phyloP scores from a whole-genome alignment of 2,113 vertebrate species.

The Mola mola region DNA sequence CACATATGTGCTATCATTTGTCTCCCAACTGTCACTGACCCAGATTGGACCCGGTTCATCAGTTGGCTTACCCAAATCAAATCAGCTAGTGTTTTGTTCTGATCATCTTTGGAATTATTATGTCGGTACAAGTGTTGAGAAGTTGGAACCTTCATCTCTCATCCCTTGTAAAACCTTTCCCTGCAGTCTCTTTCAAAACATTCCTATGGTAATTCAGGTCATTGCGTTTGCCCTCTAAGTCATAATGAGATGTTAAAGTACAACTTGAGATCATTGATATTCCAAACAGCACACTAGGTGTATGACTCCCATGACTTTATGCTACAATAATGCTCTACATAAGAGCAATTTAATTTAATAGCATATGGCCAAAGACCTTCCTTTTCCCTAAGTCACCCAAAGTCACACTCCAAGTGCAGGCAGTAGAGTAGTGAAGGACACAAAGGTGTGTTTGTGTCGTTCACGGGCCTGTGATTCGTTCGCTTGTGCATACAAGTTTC shows the following conservation, averaged over 20 bases:
- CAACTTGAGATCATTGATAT: conserved; percentile 16
- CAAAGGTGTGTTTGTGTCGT: conserved; percentile 10
- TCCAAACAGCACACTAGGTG: conserved; percentile 18
- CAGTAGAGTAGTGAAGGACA: conserved; percentile 31
- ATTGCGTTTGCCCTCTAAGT: not conserved
- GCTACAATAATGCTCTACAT: conserved; percentile 16
- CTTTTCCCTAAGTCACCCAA: conserved; percentile 48
- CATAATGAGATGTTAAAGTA: conserved; percentile 1
- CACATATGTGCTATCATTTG: too few species aligned
- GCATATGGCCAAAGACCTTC: conserved; percentile 47
- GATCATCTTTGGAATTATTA: too few species aligned
- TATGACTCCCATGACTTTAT: conserved; percentile 25
- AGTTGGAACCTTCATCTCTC: too few species aligned
- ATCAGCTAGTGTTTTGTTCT: too few species aligned
- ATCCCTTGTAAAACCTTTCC: too few species aligned
- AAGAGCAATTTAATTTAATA: conserved; percentile 32
- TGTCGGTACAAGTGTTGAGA: too few species aligned
- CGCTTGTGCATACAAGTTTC: conserved; percentile 16
- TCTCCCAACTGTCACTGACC: too few species aligned
- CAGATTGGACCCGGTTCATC: too few species aligned
- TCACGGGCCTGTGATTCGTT: conserved; percentile 12
- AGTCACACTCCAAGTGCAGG: conserved; percentile 40
- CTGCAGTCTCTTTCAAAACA: not conserved
- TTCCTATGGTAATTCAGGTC: not conserved
- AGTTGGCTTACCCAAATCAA: too few species aligned